Evolutionary conservation across 2,113 vertebrate genomes (phyloP).

Genomic region (Naja naja): DNA sequence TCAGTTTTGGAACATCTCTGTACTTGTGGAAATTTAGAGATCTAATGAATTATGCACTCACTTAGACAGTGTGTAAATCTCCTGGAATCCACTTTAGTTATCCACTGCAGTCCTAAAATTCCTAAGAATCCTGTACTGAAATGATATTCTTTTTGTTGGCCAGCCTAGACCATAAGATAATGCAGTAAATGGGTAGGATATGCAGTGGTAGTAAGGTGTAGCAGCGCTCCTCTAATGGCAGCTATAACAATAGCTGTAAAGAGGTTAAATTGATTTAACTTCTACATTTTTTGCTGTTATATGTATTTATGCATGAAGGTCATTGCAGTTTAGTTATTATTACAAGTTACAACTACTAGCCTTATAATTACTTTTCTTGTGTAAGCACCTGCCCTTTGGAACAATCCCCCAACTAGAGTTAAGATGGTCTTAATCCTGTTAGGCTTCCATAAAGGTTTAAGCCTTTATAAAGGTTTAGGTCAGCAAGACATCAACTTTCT

Average conservation of each 20-base stretch:
- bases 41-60: neutral
- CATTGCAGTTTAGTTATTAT: neutral
- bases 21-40: neutral
- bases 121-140: neutral
- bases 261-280: neutral
- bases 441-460: neutral
- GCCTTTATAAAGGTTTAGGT: neutral
- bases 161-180: neutral
- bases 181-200: neutral
- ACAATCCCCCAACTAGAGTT: neutral
- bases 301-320: neutral
- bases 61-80: neutral
- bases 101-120: neutral
- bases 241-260: neutral
- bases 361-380: neutral
- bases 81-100: neutral
- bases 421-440: neutral
- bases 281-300: neutral
- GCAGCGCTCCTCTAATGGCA: neutral
- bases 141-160: neutral
- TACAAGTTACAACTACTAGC: neutral
- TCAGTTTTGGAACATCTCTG: neutral
- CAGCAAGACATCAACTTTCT: neutral
- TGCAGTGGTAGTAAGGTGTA: neutral
- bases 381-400: neutral